Evolutionary conservation across 2,797 vertebrate genomes (phyloP).

Genomic region (Typhlichthys eigenmanni): DNA sequence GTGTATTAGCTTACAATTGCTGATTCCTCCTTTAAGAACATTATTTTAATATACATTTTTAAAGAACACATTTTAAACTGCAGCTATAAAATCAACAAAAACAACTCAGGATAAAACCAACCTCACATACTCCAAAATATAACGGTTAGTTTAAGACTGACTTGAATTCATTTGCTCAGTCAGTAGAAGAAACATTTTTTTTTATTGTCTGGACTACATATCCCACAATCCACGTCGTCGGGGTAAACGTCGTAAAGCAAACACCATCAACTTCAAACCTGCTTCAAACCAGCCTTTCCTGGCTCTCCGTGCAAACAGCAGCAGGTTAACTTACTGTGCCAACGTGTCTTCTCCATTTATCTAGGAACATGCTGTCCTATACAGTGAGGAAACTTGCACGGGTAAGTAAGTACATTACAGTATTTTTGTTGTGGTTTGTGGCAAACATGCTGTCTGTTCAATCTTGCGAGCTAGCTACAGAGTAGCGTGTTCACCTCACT

Average conservation of each 20-base stretch:
- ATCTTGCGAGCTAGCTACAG: background rate
- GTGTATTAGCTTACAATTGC: too few relatives aligned
- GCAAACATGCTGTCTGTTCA: too few relatives aligned
- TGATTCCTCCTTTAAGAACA: too few relatives aligned
- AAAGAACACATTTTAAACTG: too few relatives aligned
- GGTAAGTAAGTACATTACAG: constrained; percentile 60
- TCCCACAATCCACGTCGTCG: constrained; percentile 53
- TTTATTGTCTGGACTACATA: constrained; percentile 34
- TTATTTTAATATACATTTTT: too few relatives aligned
- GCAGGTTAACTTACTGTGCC: constrained; percentile 23
- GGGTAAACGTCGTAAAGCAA: constrained; percentile 11
- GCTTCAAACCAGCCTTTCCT: constrained; percentile 19
- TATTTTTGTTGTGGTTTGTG: background rate
- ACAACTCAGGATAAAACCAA: too few relatives aligned
- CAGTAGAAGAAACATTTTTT: too few relatives aligned
- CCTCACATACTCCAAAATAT: too few relatives aligned
- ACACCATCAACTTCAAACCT: constrained; percentile 26
- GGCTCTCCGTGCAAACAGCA: constrained; percentile 9
- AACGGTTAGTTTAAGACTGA: too few relatives aligned
- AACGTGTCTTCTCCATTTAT: constrained; percentile 16
- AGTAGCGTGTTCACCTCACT: background rate
- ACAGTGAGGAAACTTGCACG: constrained; percentile 68
- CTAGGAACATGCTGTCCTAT: constrained; percentile 73
- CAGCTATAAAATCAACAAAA: too few relatives aligned
- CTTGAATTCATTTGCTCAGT: too few relatives aligned